A percentile compares a stretch with the other conserved stretches of the same genome.
Evolutionary conservation across 2,113 vertebrate species (phyloP).

Genomic region (Cyphomyrus plagiostoma): DNA sequence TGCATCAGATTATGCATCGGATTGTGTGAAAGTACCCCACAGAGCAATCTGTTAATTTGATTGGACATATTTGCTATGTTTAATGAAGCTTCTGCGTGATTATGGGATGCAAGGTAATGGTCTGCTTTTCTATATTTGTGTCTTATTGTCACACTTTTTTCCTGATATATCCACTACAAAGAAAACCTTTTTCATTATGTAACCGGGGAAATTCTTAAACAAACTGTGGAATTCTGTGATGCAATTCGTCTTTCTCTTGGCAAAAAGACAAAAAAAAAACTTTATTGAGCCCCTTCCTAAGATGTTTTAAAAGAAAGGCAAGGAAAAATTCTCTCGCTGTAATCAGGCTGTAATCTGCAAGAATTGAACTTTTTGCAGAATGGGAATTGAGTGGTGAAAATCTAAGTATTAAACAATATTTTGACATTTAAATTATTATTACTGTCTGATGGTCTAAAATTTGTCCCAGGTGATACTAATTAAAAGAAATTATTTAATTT

Average conservation of each 20-base stretch:
- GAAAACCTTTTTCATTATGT: neutral
- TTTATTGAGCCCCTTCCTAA: neutral
- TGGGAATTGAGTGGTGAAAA: neutral
- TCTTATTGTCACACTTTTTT: neutral
- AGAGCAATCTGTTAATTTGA: neutral
- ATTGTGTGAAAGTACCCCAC: neutral
- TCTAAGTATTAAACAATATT: constrained; percentile 16
- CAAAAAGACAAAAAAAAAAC: neutral
- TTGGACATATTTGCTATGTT: constrained; percentile 13
- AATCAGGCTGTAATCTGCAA: constrained; percentile 19
- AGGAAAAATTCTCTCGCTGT: neutral
- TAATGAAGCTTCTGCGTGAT: constrained; percentile 20
- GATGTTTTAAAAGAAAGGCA: neutral
- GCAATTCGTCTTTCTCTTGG: neutral
- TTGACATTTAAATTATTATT: constrained; percentile 14
- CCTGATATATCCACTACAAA: neutral
- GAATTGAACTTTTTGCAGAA: neutral
- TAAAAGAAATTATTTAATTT: constrained; percentile 6
- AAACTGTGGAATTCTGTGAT: neutral
- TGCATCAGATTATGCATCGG: neutral
- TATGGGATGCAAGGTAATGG: constrained; percentile 9
- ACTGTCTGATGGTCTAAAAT: neutral
- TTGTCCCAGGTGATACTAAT: constrained; percentile 4
- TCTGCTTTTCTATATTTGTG: constrained; percentile 13
- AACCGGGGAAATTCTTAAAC: neutral